A percentile compares a stretch with the other conserved stretches of the same genome.
These are phyloP conservation scores for Spialia ferax DNA, from an alignment of 2,888 invertebrate species.

Conservation along the genomic window DNA sequence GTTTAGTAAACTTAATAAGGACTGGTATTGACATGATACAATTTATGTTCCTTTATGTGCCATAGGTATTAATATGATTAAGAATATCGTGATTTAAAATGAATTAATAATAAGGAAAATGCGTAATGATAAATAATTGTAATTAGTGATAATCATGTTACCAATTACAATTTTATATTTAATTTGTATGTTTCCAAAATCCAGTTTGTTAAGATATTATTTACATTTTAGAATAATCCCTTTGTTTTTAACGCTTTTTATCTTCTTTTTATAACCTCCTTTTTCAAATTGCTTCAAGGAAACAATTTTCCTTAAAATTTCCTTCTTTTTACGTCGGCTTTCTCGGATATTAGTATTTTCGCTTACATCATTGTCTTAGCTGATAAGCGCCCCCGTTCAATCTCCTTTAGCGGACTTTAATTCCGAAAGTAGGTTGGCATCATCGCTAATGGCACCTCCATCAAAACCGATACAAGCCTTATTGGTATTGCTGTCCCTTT, in stretches of 20 bases:
- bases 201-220: too few relatives aligned
- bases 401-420: conserved; percentile 82
- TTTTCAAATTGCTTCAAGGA: background rate
- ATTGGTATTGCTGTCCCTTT: conserved; percentile 59
- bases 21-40: conserved; percentile 17
- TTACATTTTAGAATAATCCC: too few relatives aligned
- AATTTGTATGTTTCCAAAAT: too few relatives aligned
- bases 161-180: too few relatives aligned
- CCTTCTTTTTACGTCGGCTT: conserved; percentile 39
- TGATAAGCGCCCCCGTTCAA: conserved; percentile 78
- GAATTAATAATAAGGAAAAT: too few relatives aligned
- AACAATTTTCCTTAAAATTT: background rate
- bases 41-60: conserved; percentile 14
- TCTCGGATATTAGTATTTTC: conserved; percentile 56
- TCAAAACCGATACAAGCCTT: conserved; percentile 68
- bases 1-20: conserved; percentile 14
- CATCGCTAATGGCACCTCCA: conserved; percentile 74
- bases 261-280: background rate
- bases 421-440: conserved; percentile 81
- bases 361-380: conserved; percentile 82
- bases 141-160: too few relatives aligned
- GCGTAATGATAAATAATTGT: too few relatives aligned
- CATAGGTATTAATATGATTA: too few relatives aligned
- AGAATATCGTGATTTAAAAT: too few relatives aligned
- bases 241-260: too few relatives aligned